Evolutionary conservation across 2,797 vertebrate species (phyloP).

Genomic region (Dicrostonyx torquatus): DNA sequence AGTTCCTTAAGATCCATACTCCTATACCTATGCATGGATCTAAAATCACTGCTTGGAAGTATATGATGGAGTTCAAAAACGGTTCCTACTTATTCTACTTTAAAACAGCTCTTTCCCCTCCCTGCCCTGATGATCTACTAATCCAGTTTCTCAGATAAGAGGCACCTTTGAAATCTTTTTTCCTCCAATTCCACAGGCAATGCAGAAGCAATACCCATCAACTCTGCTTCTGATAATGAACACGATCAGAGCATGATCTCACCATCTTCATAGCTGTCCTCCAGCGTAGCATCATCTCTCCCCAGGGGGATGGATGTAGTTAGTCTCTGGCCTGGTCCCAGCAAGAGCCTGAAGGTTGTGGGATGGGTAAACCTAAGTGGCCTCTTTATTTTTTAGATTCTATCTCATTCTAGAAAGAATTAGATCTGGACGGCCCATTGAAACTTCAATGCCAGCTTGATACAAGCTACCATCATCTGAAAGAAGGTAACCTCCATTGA

Average conservation of each 20-base stretch:
- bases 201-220: neutral
- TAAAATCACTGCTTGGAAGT: neutral
- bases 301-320: neutral
- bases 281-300: neutral
- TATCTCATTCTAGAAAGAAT: neutral
- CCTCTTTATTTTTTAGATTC: neutral
- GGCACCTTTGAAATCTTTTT: neutral
- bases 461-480: neutral
- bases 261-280: neutral
- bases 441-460: neutral
- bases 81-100: neutral
- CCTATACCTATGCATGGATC: neutral
- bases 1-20: neutral
- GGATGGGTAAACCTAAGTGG: neutral
- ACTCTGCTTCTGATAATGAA: neutral
- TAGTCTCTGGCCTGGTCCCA: neutral
- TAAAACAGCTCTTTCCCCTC: neutral
- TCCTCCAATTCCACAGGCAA: neutral
- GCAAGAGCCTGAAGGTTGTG: neutral
- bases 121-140: neutral
- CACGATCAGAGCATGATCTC: neutral
- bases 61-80: neutral
- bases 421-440: neutral
- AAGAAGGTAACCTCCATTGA: neutral
- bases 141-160: neutral